Evolutionary conservation across 2,888 invertebrate species (phyloP).

Genomic region (Archaeoteleia sp.): DNA sequence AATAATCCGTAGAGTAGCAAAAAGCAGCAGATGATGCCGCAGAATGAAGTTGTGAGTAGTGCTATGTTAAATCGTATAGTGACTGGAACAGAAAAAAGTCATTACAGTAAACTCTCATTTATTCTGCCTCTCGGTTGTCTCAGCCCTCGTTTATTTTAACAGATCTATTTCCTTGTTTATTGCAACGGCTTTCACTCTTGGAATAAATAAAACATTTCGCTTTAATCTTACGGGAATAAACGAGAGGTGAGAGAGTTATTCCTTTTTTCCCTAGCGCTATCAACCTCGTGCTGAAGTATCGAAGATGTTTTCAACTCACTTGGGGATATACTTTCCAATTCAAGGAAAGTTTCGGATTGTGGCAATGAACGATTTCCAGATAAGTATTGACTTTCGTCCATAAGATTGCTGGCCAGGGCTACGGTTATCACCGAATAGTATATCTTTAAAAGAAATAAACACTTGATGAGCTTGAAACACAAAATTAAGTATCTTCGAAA

Average conservation of each 20-base stretch:
- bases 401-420: conserved; percentile 80
- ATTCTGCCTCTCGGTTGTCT: too few species aligned
- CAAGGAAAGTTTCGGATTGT: conserved; percentile 74
- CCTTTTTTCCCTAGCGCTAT: too few species aligned
- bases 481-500: too few species aligned
- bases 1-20: conserved; percentile 82
- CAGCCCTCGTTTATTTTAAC: too few species aligned
- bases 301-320: conserved; percentile 68
- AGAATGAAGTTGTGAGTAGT: conserved; percentile 80
- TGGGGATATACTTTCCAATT: conserved; percentile 74
- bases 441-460: conserved; percentile 76
- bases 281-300: too few species aligned
- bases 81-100: conserved; percentile 77
- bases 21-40: conserved; percentile 82
- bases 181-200: too few species aligned
- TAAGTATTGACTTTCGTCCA: conserved; percentile 81
- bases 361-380: conserved; percentile 76
- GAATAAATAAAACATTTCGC: too few species aligned
- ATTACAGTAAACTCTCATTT: conserved; percentile 15
- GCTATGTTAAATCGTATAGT: conserved; percentile 83
- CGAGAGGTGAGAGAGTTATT: too few species aligned
- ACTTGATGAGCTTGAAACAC: too few species aligned
- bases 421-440: conserved; percentile 82
- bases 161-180: too few species aligned
- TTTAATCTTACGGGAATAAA: too few species aligned